Percentiles rank a stretch among this genome's conserved stretches.
These are phyloP conservation scores for Drosophila trapezifrons DNA, from an alignment of 1,140 invertebrate species.

Conservation along the genomic window DNA sequence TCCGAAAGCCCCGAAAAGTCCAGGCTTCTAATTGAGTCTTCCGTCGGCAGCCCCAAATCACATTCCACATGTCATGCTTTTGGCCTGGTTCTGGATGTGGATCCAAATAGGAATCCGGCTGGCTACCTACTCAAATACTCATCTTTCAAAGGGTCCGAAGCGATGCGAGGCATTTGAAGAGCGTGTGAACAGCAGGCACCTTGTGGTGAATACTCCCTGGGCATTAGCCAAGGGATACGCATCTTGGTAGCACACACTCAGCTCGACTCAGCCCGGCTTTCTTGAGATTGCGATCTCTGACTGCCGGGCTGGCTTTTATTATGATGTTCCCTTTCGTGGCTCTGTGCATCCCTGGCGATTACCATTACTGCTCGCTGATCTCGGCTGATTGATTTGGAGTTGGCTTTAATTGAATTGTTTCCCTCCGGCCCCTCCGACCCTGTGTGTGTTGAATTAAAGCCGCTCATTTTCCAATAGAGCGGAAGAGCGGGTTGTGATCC, in stretches of 20 bases:
- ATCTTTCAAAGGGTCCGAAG: slow-evolving; percentile 41
- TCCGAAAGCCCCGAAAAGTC: slow-evolving; percentile 57
- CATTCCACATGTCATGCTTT: slow-evolving; percentile 77
- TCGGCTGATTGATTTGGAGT: slow-evolving; percentile 67
- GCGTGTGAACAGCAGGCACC: slow-evolving; percentile 77
- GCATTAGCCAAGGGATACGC: slow-evolving; percentile 57
- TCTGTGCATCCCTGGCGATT: slow-evolving; percentile 26
- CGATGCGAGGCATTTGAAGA: slow-evolving; percentile 56
- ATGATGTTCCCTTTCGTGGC: slow-evolving; percentile 33
- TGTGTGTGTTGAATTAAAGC: slow-evolving; percentile 9
- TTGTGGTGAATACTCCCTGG: slow-evolving; percentile 57
- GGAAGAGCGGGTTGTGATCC: slow-evolving; percentile 38
- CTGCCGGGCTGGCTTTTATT: slow-evolving; percentile 49
- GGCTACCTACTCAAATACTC: slow-evolving; percentile 31
- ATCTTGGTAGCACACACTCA: slow-evolving; percentile 58
- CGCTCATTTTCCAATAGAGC: slow-evolving; percentile 13
- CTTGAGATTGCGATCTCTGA: slow-evolving; percentile 52
- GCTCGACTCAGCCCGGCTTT: slow-evolving; percentile 4
- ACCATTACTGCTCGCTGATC: slow-evolving; percentile 49
- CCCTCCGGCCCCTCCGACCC: slow-evolving; percentile 11
- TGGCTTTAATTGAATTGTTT: slow-evolving; percentile 79
- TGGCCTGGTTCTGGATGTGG: slow-evolving; percentile 20
- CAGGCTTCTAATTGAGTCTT: slow-evolving; percentile 77
- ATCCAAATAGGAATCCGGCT: slow-evolving; percentile 8
- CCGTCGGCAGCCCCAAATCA: slow-evolving; percentile 53